Percentiles rank a stretch among this genome's conserved stretches.
phyloP scores from a whole-genome alignment of 2,797 vertebrate species.

The Cyclura pinguis region DNA sequence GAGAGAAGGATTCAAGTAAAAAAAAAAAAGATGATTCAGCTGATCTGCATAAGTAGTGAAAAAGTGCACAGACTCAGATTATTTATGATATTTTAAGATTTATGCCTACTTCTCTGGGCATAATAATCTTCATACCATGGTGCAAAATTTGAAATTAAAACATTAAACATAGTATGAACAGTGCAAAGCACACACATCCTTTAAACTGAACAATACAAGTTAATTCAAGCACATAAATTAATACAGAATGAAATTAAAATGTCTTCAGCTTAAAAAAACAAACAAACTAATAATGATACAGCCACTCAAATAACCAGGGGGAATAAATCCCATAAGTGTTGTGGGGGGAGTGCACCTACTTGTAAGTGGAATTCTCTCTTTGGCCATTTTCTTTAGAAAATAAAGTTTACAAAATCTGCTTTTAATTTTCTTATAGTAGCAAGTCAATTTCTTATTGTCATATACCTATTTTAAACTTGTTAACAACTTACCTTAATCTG shows the following conservation, averaged over 20 bases:
- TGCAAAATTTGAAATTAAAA: background rate
- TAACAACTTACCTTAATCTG: slow-evolving; percentile 91
- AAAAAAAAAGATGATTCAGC: background rate
- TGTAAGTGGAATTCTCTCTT: background rate
- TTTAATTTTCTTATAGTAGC: background rate
- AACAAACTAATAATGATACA: background rate
- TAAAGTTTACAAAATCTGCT: background rate
- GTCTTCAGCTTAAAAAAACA: background rate
- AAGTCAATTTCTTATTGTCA: background rate
- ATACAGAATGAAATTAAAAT: background rate
- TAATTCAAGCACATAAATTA: background rate
- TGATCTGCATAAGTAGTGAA: no score
- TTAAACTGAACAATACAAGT: background rate
- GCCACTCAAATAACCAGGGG: background rate
- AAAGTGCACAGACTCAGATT: no score
- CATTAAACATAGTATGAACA: background rate
- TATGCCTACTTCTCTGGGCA: background rate
- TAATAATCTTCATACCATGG: background rate
- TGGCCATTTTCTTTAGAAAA: background rate
- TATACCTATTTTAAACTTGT: background rate
- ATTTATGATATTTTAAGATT: no score
- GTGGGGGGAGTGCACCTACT: background rate
- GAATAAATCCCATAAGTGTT: background rate
- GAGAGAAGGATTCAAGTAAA: background rate
- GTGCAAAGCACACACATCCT: background rate